Conservation (phyloP, 2,888 invertebrate species). For the Dynastes grantii region DNA sequence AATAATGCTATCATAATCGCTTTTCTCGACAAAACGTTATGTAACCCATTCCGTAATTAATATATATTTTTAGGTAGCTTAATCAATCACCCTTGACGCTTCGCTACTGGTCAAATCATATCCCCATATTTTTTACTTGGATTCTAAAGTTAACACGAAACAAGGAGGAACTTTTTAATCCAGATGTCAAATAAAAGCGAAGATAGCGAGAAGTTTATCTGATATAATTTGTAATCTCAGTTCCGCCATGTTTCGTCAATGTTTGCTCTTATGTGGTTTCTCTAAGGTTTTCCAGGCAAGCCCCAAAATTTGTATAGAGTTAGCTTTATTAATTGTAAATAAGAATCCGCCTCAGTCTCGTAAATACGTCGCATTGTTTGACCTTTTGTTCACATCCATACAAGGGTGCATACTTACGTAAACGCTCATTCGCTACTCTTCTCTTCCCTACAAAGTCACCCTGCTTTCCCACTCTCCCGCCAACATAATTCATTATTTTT, state of each 20-base stretch:
- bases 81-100: too few species aligned
- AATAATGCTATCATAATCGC: too few species aligned
- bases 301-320: neutral
- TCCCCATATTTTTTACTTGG: too few species aligned
- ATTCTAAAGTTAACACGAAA: too few species aligned
- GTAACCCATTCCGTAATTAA: too few species aligned
- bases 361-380: slow-evolving; percentile 26
- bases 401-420: neutral
- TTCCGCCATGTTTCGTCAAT: neutral
- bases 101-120: too few species aligned
- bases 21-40: too few species aligned
- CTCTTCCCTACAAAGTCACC: neutral
- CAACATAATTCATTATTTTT: slow-evolving; percentile 45
- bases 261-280: neutral
- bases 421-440: neutral
- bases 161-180: too few species aligned
- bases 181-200: too few species aligned
- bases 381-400: slow-evolving; percentile 16
- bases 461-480: neutral
- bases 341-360: slow-evolving; percentile 4
- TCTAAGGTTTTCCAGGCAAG: neutral
- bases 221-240: neutral
- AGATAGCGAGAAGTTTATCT: neutral
- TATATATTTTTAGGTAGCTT: too few species aligned
- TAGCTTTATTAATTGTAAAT: slow-evolving; percentile 24